Evolutionary conservation across 1,140 invertebrate genomes (phyloP), one percentile per base, ranked within the genome.

Genomic region (Drosophila cardini): DNA sequence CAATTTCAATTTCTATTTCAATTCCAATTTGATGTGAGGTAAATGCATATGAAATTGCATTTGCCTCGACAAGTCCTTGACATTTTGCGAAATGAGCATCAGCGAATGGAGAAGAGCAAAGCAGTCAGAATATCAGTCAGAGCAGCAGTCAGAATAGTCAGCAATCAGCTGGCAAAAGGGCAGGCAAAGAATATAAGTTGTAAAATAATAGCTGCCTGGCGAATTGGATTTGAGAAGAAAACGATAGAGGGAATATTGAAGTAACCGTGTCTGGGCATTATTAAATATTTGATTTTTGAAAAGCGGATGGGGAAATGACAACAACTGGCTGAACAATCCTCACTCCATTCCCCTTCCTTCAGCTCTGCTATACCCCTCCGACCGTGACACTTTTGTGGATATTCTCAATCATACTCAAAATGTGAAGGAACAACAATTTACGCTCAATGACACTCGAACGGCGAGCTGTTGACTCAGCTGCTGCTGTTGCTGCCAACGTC

Each of bases 361-460:
- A 4, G 4, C 9, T 58, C 18, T 6, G 26, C 11, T 0, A n/a
- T 11, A 2, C 38, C 38, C n/a, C 18, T 42, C 26, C 38, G 32
- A 4, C 6, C 42, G 7, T 4, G 70, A 9, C 76, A 18, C 69
- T 69, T 58, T 86, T 87, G 83, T 87, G 78, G 83, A 86, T 87
- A 87, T 86, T 86, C 90, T 90, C 87, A 90, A 90, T 90, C 79
- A 90, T 90, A 86, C 87, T 90, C 87, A 80, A 90, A 87, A 89
- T 87, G 79, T 87, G 80, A 77, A 89, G 83, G 76, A 90, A 90
- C 87, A 90, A 90, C 87, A 90, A 90, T 90, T 90, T 90, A 83
- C 78, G 82, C 80, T 90, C 87, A 90, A 90, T 84, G 87, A 73
- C 87, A 90, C 87, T 90, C 77, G 21, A 65, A 87, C 64, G 68